Percentiles rank a stretch among this genome's conserved stretches.
Conservation (phyloP, 2,797 vertebrate species). For the Sebastolobus alascanus region DNA sequence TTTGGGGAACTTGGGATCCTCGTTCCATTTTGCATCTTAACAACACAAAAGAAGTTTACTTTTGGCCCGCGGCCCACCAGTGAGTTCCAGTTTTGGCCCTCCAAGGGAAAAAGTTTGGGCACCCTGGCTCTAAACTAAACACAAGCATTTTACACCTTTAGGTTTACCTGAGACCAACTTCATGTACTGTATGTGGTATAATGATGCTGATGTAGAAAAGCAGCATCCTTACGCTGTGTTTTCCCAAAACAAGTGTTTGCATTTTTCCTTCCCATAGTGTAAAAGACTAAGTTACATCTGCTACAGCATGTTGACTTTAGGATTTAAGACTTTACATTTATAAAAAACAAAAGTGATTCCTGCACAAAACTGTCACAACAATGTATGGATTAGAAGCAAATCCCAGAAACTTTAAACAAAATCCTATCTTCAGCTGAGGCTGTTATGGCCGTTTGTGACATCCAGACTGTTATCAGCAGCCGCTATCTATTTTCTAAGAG, state of each 20-base stretch:
- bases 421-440: not conserved
- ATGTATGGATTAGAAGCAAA: not conserved
- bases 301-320: not conserved
- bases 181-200: not conserved
- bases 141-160: not conserved
- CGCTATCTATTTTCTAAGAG: slow-evolving; percentile 45
- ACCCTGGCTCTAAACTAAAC: no score
- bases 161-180: not conserved
- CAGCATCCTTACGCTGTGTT: not conserved
- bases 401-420: not conserved
- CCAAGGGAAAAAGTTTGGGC: no score
- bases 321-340: not conserved
- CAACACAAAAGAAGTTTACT: no score
- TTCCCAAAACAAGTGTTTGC: not conserved
- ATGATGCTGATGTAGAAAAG: not conserved
- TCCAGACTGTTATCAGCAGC: slow-evolving; percentile 52
- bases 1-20: no score
- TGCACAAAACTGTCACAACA: not conserved
- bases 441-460: slow-evolving; percentile 20
- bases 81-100: no score
- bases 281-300: not conserved
- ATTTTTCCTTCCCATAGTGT: not conserved
- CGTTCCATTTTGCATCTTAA: no score
- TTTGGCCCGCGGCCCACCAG: no score
- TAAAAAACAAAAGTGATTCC: not conserved